Percentiles rank a stretch among this genome's conserved stretches.
phyloP scores from a whole-genome alignment of 2,797 vertebrate species.

The Iguana delicatissima region DNA sequence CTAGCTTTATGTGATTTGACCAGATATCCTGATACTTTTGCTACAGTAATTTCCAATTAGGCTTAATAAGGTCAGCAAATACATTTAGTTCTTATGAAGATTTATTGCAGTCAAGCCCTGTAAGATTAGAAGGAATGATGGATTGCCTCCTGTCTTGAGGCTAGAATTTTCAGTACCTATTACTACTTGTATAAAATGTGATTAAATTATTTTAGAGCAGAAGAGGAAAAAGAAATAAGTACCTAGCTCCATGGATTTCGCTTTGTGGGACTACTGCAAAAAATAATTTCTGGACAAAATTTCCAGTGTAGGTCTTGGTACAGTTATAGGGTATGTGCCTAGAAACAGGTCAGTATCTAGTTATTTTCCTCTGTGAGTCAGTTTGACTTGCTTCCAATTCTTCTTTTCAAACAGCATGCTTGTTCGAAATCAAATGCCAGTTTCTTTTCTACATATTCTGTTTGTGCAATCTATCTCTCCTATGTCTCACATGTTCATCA shows the following conservation, averaged over 20 bases:
- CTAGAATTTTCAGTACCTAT: conserved; percentile 40
- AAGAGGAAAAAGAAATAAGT: conserved; percentile 31
- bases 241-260: conserved; percentile 33
- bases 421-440: not conserved
- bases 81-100: conserved; percentile 57
- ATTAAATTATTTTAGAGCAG: conserved; percentile 44
- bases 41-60: not conserved
- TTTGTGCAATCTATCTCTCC: not conserved
- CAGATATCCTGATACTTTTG: not conserved
- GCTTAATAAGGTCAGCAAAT: conserved; percentile 52
- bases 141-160: conserved; percentile 36
- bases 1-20: conserved; percentile 28
- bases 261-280: not conserved
- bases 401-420: not conserved
- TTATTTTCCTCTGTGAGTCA: not conserved
- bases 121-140: conserved; percentile 56
- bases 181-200: conserved; percentile 51
- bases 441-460: no score
- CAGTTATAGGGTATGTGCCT: no score
- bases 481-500: not conserved
- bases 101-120: conserved; percentile 52
- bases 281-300: not conserved
- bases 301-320: not conserved
- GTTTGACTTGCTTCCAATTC: not conserved
- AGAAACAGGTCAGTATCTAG: not conserved